These are phyloP conservation scores for Gila orcuttii DNA, from an alignment of 2,113 vertebrate species.

Conservation along the genomic window DNA sequence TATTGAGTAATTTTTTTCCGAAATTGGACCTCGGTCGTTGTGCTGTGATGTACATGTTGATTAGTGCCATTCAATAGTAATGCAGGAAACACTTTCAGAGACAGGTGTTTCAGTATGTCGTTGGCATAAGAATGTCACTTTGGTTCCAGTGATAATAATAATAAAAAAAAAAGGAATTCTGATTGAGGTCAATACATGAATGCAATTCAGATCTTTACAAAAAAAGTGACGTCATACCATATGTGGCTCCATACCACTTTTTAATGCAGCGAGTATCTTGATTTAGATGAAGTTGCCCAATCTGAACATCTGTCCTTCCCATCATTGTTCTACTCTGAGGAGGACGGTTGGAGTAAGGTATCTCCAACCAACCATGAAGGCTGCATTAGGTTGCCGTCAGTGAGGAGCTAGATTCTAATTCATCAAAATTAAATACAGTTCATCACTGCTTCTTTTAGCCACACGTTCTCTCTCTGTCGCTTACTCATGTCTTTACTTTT, in stretches of 20 bases:
- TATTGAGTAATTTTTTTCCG: neutral
- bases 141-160: neutral
- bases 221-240: neutral
- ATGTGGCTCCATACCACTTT: neutral
- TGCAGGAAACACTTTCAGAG: neutral
- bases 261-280: neutral
- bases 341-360: neutral
- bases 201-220: neutral
- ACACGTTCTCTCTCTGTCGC: neutral
- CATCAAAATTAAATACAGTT: conserved; percentile 39
- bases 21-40: no score
- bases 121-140: neutral
- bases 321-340: conserved; percentile 12
- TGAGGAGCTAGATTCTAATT: conserved; percentile 19
- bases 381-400: conserved; percentile 42
- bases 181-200: neutral
- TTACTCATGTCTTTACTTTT: conserved; percentile 11
- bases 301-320: conserved; percentile 5
- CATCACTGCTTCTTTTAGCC: neutral
- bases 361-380: conserved; percentile 36
- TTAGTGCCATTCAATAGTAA: neutral
- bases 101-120: neutral
- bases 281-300: neutral
- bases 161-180: no score
- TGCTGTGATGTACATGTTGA: neutral